Percentiles rank a stretch among this genome's conserved stretches.
Conservation (phyloP, 2,888 invertebrate genomes). For the Agrochola circellaris region DNA sequence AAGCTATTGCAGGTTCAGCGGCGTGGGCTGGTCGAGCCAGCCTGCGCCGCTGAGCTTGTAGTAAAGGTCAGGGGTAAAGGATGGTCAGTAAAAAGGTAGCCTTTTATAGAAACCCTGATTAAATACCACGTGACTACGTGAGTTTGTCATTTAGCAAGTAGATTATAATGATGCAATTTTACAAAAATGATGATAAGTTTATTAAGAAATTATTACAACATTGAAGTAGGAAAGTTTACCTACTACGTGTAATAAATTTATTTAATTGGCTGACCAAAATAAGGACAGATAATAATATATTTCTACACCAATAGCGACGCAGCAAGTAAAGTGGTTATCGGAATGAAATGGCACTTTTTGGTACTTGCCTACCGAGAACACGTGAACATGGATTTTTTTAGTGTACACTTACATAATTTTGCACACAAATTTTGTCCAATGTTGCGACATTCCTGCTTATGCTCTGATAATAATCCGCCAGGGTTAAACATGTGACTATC, state of each 20-base stretch:
- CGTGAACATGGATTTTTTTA: not conserved
- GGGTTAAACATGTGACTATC: not conserved
- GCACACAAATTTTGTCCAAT: slow-evolving; percentile 32
- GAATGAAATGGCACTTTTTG: slow-evolving; percentile 32
- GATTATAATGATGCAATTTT: not conserved
- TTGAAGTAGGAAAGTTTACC: slow-evolving; percentile 7
- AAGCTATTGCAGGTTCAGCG: too few species aligned
- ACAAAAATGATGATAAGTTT: not conserved
- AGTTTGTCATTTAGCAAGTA: not conserved
- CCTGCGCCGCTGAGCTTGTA: too few species aligned
- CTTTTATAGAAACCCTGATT: not conserved
- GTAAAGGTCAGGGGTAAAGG: too few species aligned
- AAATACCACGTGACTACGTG: not conserved
- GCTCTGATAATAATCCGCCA: slow-evolving; percentile 6
- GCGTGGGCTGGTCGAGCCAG: too few species aligned
- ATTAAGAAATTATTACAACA: slow-evolving; percentile 1
- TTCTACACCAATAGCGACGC: slow-evolving; percentile 19
- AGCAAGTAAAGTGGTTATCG: not conserved
- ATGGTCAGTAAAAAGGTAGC: too few species aligned
- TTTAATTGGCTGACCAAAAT: slow-evolving; percentile 26
- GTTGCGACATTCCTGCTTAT: slow-evolving; percentile 9
- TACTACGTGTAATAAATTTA: not conserved
- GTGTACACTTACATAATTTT: slow-evolving; percentile 14
- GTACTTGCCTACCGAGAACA: slow-evolving; percentile 17
- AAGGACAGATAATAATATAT: not conserved